A percentile compares a stretch with the other conserved stretches of the same genome.
Conservation (phyloP, 2,888 invertebrate species). For the Watsonalla cultraria region DNA sequence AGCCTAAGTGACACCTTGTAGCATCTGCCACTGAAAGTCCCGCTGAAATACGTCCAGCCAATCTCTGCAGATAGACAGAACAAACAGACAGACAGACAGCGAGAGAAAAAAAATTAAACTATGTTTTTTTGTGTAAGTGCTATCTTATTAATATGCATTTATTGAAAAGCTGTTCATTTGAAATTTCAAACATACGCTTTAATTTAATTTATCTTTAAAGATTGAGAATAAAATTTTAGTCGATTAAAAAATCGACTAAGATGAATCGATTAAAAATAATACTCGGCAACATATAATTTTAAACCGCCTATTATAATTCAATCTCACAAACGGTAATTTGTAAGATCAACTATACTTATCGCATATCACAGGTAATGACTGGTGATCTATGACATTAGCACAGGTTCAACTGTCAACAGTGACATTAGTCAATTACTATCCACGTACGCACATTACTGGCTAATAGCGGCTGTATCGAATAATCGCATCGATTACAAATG, state of each 20-base stretch:
- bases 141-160: too few species aligned
- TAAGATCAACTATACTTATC: conserved; percentile 12
- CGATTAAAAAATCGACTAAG: background rate
- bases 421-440: conserved; percentile 44
- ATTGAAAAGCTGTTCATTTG: too few species aligned
- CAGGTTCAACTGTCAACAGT: conserved; percentile 33
- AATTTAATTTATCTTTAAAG: too few species aligned
- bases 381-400: conserved; percentile 48
- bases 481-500: conserved; percentile 42
- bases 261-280: background rate
- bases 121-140: too few species aligned
- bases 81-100: too few species aligned
- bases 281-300: background rate
- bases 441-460: conserved; percentile 17
- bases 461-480: conserved; percentile 41
- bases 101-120: too few species aligned
- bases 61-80: too few species aligned
- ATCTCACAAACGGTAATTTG: conserved; percentile 4
- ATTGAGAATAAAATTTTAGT: too few species aligned
- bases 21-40: too few species aligned
- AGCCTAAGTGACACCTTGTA: too few species aligned
- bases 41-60: too few species aligned
- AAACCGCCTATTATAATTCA: conserved; percentile 10
- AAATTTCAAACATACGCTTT: too few species aligned
- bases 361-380: conserved; percentile 34